phyloP scores from a whole-genome alignment of 2,113 vertebrate species.

The Myrmophylax atrothorax region DNA sequence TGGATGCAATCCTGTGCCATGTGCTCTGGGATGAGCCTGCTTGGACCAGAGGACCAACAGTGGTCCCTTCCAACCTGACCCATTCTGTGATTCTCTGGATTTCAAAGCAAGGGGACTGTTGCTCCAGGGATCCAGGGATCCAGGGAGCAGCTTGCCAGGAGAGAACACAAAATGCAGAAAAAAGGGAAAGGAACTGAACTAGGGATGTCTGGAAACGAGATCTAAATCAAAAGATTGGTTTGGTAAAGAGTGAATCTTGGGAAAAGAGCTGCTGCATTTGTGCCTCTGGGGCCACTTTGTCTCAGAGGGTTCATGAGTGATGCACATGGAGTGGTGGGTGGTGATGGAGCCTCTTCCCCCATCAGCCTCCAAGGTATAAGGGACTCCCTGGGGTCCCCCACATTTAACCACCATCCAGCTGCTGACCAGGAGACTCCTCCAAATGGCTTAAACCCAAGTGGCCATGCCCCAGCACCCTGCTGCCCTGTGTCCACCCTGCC shows the following conservation, averaged over 20 bases:
- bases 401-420: not conserved
- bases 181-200: not conserved
- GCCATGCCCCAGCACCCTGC: not conserved
- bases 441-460: not conserved
- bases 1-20: not conserved
- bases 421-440: not conserved
- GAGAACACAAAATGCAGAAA: no score
- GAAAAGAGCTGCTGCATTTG: not conserved
- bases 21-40: not conserved
- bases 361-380: fast-evolving
- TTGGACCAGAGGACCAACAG: no score
- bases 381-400: not conserved
- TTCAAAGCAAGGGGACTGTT: no score
- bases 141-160: not conserved
- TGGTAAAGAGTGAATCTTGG: fast-evolving
- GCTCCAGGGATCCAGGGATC: no score
- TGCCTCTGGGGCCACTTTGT: not conserved
- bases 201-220: fast-evolving
- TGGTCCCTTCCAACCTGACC: not conserved
- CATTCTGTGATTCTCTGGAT: not conserved
- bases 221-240: not conserved
- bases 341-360: not conserved
- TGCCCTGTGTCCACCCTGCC: not conserved
- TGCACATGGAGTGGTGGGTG: fast-evolving
- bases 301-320: fast-evolving